phyloP scores from a whole-genome alignment of 2,797 vertebrate genomes.

The Gymnodraco acuticeps region DNA sequence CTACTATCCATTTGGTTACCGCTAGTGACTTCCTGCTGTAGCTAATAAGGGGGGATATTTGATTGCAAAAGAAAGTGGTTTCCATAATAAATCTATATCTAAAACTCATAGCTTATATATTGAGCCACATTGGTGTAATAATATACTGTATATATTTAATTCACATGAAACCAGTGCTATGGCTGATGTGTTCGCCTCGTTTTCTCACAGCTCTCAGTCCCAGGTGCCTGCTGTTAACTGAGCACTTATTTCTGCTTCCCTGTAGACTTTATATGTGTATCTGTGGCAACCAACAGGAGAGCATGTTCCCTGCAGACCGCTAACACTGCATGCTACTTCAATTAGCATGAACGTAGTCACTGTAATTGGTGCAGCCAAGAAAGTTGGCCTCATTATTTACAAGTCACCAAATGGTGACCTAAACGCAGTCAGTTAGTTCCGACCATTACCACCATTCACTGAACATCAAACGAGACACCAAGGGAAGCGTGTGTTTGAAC shows the following conservation, averaged over 20 bases:
- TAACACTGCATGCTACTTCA: constrained; percentile 9
- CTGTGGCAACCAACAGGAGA: constrained; percentile 41
- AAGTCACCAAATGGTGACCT: constrained; percentile 14
- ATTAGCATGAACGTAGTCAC: not conserved
- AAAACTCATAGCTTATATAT: not conserved
- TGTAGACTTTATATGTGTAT: constrained; percentile 22
- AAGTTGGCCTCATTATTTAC: constrained; percentile 45
- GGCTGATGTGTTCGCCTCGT: not conserved
- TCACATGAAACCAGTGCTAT: not conserved
- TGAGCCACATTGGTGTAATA: not conserved
- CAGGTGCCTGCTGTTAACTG: constrained; percentile 27
- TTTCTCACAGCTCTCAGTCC: constrained; percentile 17
- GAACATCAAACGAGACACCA: constrained; percentile 23
- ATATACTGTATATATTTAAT: not conserved
- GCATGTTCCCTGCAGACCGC: not conserved
- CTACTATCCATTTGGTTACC: not conserved
- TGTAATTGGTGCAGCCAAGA: constrained; percentile 23
- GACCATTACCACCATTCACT: constrained; percentile 1
- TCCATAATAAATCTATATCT: not conserved
- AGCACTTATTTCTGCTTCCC: constrained; percentile 35
- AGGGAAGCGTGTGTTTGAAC: constrained; percentile 38
- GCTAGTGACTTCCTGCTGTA: not conserved
- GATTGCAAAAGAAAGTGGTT: no score
- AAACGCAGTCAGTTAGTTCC: constrained; percentile 15
- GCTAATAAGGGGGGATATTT: no score